Conservation (phyloP, 2,797 vertebrate species). For the Peromyscus melanophrys region DNA sequence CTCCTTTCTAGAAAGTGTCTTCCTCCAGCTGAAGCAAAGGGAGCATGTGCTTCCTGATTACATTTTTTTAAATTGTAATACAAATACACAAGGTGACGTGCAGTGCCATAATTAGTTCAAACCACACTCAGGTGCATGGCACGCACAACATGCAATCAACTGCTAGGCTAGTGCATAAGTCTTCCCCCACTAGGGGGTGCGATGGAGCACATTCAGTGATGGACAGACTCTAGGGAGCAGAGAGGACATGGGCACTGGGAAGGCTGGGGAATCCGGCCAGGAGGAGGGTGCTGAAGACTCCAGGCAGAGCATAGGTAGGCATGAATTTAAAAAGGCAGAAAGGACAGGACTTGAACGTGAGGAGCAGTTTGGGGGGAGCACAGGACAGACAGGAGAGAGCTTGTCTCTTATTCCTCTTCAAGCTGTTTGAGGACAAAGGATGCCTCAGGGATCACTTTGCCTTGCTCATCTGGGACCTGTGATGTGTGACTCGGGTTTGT, state of each 20-base stretch:
- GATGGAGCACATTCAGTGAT: neutral
- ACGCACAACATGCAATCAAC: neutral
- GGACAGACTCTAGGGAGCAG: neutral
- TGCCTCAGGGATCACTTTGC: neutral
- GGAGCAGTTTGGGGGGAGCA: neutral
- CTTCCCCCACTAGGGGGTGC: neutral
- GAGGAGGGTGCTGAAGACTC: neutral
- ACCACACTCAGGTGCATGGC: too few species aligned
- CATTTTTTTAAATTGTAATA: too few species aligned
- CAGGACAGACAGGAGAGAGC: neutral
- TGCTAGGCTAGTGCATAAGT: neutral
- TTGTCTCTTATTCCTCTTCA: neutral
- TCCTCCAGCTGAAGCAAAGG: neutral
- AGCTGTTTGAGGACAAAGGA: neutral
- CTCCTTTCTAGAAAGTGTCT: neutral
- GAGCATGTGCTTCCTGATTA: neutral
- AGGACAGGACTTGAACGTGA: neutral
- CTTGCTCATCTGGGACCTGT: neutral
- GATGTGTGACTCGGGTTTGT: neutral
- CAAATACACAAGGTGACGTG: neutral
- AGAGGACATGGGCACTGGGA: rapidly evolving
- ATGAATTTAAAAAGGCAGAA: neutral
- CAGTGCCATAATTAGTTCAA: neutral
- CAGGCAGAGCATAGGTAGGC: neutral
- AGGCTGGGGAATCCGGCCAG: neutral